Percentiles rank a stretch among this genome's conserved stretches.
Evolutionary conservation across 2,113 vertebrate species (phyloP).

Genomic region (Amazona vittata): DNA sequence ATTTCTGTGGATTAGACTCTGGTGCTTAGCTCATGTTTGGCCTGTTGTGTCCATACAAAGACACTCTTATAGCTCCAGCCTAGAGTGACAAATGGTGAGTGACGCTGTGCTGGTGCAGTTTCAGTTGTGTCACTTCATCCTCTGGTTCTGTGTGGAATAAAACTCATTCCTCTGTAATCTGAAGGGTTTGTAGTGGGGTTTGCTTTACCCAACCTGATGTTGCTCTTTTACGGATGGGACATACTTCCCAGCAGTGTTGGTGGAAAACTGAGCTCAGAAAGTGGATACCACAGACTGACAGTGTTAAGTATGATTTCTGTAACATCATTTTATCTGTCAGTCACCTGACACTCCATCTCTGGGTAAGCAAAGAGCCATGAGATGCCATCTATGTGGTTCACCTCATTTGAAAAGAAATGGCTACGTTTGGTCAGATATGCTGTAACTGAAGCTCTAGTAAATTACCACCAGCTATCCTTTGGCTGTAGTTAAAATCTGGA

Average conservation of each 20-base stretch:
- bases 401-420: not conserved
- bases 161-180: not conserved
- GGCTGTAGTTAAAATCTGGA: not conserved
- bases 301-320: not conserved
- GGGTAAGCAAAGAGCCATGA: not conserved
- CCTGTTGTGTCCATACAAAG: not conserved
- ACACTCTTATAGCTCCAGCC: not conserved
- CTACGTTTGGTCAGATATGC: not conserved
- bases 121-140: not conserved
- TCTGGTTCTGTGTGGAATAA: not conserved
- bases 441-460: not conserved
- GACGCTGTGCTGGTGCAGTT: not conserved
- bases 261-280: not conserved
- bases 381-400: not conserved
- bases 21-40: not conserved
- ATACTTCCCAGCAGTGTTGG: not conserved
- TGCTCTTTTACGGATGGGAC: not conserved
- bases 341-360: not conserved
- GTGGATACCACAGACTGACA: not conserved
- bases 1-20: not conserved
- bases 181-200: not conserved
- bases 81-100: not conserved
- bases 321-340: not conserved
- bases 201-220: not conserved
- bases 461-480: not conserved